Percentiles rank a stretch among this genome's conserved stretches.
Evolutionary conservation across 1,140 invertebrate genomes (phyloP).

Genomic region (Diprion similis): DNA sequence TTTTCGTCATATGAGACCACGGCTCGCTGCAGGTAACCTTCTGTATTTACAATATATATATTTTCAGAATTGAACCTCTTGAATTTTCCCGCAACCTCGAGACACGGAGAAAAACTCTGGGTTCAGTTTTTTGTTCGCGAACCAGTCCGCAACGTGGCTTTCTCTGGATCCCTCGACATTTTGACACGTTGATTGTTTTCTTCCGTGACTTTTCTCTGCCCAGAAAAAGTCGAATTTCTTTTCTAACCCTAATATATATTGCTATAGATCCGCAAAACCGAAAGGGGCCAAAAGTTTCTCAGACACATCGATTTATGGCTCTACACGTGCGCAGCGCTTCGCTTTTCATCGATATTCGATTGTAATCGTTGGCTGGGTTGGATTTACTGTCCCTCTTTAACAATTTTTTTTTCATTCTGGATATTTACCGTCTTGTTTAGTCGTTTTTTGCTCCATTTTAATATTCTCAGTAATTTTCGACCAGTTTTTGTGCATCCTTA

Average conservation of each 20-base stretch:
- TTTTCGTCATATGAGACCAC: too few species aligned
- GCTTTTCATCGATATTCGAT: too few species aligned
- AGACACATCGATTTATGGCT: background rate
- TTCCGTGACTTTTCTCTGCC: background rate
- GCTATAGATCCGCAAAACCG: background rate
- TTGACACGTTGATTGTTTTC: background rate
- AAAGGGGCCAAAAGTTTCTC: background rate
- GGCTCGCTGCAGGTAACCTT: slow-evolving; percentile 49
- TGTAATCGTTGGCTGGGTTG: too few species aligned
- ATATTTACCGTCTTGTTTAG: too few species aligned
- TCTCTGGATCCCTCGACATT: background rate
- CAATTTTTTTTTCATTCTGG: too few species aligned
- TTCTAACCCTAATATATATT: background rate
- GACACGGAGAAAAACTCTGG: background rate
- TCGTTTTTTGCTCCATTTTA: too few species aligned
- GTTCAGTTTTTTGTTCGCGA: background rate
- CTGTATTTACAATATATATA: slow-evolving; percentile 50
- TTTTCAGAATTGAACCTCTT: background rate
- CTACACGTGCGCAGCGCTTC: background rate
- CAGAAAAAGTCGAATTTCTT: background rate
- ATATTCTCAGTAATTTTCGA: too few species aligned
- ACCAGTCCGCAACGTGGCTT: background rate
- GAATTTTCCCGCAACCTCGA: slow-evolving; percentile 2
- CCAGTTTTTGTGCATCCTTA: too few species aligned
- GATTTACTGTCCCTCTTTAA: too few species aligned